Evolutionary conservation across 2,797 vertebrate species (phyloP).

Genomic region (Smutsia temminckii): DNA sequence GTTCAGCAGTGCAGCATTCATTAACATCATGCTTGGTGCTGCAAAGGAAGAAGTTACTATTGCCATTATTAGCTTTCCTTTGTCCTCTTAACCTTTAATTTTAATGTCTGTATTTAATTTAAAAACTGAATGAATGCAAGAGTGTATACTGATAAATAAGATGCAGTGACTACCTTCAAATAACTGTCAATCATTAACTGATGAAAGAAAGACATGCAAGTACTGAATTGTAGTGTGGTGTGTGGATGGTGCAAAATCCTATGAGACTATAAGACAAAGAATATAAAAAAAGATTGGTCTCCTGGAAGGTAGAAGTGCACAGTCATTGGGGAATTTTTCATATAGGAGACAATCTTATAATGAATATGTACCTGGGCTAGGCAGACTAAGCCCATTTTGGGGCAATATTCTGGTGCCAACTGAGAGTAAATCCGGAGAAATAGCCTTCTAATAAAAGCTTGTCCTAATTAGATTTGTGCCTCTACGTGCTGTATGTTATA

Average conservation of each 20-base stretch:
- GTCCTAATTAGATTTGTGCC: background rate
- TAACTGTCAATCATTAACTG: background rate
- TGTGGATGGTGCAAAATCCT: background rate
- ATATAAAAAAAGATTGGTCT: background rate
- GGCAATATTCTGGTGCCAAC: background rate
- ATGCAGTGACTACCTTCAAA: background rate
- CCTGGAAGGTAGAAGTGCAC: background rate
- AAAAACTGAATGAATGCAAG: background rate
- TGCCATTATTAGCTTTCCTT: background rate
- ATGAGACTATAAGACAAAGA: background rate
- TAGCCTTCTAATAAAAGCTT: background rate
- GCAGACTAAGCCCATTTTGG: background rate
- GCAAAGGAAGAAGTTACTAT: background rate
- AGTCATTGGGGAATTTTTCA: background rate
- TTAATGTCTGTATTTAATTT: background rate
- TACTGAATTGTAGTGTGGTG: background rate
- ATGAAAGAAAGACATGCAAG: background rate
- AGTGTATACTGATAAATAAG: background rate
- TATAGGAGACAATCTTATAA: background rate
- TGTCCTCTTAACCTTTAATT: background rate
- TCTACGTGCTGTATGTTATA: background rate
- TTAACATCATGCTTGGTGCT: background rate
- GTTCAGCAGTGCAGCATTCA: background rate
- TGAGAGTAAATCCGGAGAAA: background rate
- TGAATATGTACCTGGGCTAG: background rate